Evolutionary conservation across 2,113 vertebrate species (phyloP).

Genomic region (Sinosuthora webbiana): DNA sequence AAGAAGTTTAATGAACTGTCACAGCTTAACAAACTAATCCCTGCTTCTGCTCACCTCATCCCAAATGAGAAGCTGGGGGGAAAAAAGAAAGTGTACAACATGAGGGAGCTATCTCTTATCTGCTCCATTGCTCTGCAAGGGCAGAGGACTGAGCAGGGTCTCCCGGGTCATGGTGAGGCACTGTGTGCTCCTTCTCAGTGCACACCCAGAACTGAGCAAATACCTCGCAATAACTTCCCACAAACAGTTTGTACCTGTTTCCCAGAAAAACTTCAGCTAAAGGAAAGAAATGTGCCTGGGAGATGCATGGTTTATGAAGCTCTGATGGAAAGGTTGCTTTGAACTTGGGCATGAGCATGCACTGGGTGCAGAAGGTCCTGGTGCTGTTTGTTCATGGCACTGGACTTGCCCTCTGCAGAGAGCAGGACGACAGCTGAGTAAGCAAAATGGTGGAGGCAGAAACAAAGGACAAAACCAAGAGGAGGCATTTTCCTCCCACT

Average conservation of each 20-base stretch:
- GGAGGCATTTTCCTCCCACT: neutral
- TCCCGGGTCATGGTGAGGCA: neutral
- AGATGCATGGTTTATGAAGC: neutral
- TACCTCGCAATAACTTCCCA: neutral
- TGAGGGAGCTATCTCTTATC: slow-evolving; percentile 22
- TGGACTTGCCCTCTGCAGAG: rapidly evolving
- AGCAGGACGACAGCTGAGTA: neutral
- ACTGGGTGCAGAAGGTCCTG: neutral
- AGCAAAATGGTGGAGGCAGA: neutral
- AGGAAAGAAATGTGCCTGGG: neutral
- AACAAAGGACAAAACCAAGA: neutral
- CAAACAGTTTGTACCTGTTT: neutral
- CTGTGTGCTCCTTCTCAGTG: neutral
- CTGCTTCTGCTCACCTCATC: slow-evolving; percentile 49
- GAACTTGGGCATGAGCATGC: rapidly evolving
- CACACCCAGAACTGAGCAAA: neutral
- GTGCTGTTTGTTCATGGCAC: neutral
- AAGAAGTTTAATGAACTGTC: slow-evolving; percentile 56
- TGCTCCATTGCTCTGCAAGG: neutral
- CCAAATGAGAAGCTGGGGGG: neutral
- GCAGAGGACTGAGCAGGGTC: neutral
- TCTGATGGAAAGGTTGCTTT: neutral
- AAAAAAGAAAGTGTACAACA: neutral
- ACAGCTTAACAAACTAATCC: slow-evolving; percentile 56
- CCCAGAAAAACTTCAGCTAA: neutral